Conservation (phyloP, 2,888 invertebrate genomes). For the Dasysyrphus tricinctus region DNA sequence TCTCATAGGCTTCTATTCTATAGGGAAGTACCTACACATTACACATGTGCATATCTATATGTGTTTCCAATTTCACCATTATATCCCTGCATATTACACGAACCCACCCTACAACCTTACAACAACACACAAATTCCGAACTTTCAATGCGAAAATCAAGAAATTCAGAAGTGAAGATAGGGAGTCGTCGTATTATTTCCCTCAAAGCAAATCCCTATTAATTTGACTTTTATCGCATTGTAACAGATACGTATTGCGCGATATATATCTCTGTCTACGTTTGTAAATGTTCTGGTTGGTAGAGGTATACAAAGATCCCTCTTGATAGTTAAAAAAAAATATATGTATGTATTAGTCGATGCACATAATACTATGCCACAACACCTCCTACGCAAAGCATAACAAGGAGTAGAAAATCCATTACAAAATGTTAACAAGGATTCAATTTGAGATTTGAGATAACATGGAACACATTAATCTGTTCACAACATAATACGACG, state of each 20-base stretch:
- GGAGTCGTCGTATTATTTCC: constrained; percentile 22
- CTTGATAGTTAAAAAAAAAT: constrained; percentile 14
- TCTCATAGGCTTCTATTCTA: background rate
- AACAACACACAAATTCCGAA: constrained; percentile 14
- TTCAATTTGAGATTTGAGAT: constrained; percentile 72
- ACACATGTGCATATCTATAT: background rate
- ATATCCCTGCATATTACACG: background rate
- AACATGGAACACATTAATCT: constrained; percentile 65
- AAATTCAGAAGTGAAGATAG: constrained; percentile 6
- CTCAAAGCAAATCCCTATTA: constrained; percentile 60
- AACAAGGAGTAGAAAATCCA: constrained; percentile 66
- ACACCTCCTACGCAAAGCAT: constrained; percentile 37
- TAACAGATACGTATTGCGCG: constrained; percentile 47
- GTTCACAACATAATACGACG: constrained; percentile 42
- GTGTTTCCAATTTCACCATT: background rate
- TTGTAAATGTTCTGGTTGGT: background rate
- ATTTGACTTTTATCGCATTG: constrained; percentile 67
- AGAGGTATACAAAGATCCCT: constrained; percentile 3
- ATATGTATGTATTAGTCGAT: background rate
- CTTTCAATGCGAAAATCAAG: constrained; percentile 36
- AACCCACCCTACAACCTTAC: constrained; percentile 1
- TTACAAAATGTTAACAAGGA: constrained; percentile 73
- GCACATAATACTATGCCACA: background rate
- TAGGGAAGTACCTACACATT: background rate
- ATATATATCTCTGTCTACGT: constrained; percentile 2